Percentiles rank a stretch among this genome's conserved stretches.
These are phyloP conservation scores for Ammodytes dubius DNA, from an alignment of 2,113 vertebrate genomes.

Conservation along the genomic window DNA sequence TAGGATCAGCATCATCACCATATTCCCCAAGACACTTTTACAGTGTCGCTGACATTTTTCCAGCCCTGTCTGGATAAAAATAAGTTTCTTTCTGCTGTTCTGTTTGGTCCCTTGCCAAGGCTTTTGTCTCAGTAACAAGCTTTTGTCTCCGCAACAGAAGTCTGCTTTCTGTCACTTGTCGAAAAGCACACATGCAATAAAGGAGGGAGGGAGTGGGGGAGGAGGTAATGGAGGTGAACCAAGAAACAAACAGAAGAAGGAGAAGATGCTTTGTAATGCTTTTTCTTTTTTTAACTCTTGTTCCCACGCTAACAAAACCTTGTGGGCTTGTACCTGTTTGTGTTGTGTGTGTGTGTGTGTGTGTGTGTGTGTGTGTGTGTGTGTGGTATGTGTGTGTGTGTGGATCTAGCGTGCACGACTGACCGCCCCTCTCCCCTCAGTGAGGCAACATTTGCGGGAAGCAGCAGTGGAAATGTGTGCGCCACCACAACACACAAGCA, in stretches of 20 bases:
- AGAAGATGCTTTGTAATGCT: conserved; percentile 53
- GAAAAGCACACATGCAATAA: conserved; percentile 45
- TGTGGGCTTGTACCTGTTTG: conserved; percentile 58
- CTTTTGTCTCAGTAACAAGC: conserved; percentile 72
- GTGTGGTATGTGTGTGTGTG: conserved; percentile 6
- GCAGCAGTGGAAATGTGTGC: conserved; percentile 81
- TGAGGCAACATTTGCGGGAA: conserved; percentile 83
- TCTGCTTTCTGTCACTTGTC: conserved; percentile 73
- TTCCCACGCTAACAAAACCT: conserved; percentile 52
- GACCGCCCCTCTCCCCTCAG: conserved; percentile 56
- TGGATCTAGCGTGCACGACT: conserved; percentile 48
- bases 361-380: conserved; percentile 7
- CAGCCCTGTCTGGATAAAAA: conserved; percentile 64
- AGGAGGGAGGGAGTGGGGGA: background rate
- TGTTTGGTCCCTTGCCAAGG: conserved; percentile 73
- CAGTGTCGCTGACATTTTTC: conserved; percentile 65
- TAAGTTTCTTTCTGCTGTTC: conserved; percentile 55
- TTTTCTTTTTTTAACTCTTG: conserved; percentile 30
- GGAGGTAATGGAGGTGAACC: conserved; percentile 30
- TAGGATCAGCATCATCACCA: conserved; percentile 9
- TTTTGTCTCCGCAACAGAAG: conserved; percentile 71
- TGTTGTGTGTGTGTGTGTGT: conserved; percentile 23
- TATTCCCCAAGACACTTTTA: conserved; percentile 46
- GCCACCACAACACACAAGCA: conserved; percentile 64
- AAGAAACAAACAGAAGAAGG: conserved; percentile 26